A percentile compares a stretch with the other conserved stretches of the same genome.
These are phyloP conservation scores for Leptogaster cylindrica DNA, from an alignment of 2,888 invertebrate genomes.

Conservation along the genomic window DNA sequence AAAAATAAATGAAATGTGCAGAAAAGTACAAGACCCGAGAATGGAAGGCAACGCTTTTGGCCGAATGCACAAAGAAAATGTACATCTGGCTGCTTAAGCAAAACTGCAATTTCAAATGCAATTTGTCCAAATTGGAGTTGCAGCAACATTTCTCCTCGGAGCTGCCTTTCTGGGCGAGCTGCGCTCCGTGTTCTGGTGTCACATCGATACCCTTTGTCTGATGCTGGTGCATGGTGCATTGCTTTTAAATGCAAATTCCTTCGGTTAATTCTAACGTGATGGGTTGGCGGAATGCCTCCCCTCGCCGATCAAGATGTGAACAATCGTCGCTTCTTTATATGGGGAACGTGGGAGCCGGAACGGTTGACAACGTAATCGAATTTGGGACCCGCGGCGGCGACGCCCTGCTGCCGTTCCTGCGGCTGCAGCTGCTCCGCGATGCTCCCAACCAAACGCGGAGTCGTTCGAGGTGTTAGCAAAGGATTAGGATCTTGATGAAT, in stretches of 20 bases:
- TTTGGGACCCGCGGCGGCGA: conserved; percentile 4
- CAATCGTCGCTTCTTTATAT: conserved; percentile 20
- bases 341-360: neutral
- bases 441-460: neutral
- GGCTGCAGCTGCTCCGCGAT: conserved; percentile 4
- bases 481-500: conserved; percentile 10
- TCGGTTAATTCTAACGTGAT: conserved; percentile 29
- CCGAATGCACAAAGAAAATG: conserved; percentile 9
- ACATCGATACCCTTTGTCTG: conserved; percentile 3
- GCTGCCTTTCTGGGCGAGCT: conserved; percentile 2
- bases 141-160: conserved; percentile 3
- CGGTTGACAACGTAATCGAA: conserved; percentile 5
- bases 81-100: conserved; percentile 34
- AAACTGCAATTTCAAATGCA: conserved; percentile 35
- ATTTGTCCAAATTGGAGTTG: conserved; percentile 40
- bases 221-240: neutral
- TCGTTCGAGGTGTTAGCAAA: conserved; percentile 21
- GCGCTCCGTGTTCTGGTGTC: neutral
- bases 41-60: neutral
- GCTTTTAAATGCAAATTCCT: conserved; percentile 12
- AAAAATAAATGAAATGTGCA: neutral
- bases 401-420: neutral
- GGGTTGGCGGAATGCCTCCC: conserved; percentile 6
- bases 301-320: conserved; percentile 19
- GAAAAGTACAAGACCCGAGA: neutral